Evolutionary conservation across 2,797 vertebrate genomes (phyloP), one percentile per base, ranked within the genome.

Genomic region (Hemibagrus guttatus): DNA sequence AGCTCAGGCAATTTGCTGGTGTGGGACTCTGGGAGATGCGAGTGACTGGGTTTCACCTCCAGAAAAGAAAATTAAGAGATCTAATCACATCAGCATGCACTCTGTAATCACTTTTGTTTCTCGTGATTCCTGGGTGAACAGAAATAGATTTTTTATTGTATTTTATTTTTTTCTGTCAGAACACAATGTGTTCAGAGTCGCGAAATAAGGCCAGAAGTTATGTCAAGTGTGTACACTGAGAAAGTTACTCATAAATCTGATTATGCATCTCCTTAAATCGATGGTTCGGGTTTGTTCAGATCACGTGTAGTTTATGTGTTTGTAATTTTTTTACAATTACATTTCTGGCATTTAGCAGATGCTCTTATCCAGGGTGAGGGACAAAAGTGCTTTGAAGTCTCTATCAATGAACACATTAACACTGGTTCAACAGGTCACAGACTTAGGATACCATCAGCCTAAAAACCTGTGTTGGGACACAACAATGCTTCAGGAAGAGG

Each of bases 31-130:
- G 84, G 90, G 93, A 91, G 90, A 90, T 90, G 71, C 39, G 87
- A 90, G 88, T 92, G 90, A 86, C 91, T 90, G 90, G 87, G 81
- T 92, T 92, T 93, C 90, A 90, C 88, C 90, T 90, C 88, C 79
- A 69, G 79, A 31, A 84, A 64, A 79, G 21, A 79, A 78, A 85
- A 83, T 68, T 23, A 75, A 91, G 91, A 86, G 92, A 92, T 90
- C 90, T 91, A 93, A 95, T 94, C 91, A 93, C 92, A 94, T 94
- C 90, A 93, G 78, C 89, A 79, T 85, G 89, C 85, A 68, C 89
- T 84, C 89, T 35, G 72, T 93, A 93, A 95, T 94, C 91, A 91
- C 91, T 91, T 94, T 42, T 58, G 31, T 42, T 71, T n/a, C n/a
- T 19, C 64, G 39, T 17, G 23, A n/a, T 46, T 64, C 79, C 14